A percentile compares a stretch with the other conserved stretches of the same genome.
Conservation (phyloP, 2,113 vertebrate genomes). For the Hypocryptadius cinnamomeus region DNA sequence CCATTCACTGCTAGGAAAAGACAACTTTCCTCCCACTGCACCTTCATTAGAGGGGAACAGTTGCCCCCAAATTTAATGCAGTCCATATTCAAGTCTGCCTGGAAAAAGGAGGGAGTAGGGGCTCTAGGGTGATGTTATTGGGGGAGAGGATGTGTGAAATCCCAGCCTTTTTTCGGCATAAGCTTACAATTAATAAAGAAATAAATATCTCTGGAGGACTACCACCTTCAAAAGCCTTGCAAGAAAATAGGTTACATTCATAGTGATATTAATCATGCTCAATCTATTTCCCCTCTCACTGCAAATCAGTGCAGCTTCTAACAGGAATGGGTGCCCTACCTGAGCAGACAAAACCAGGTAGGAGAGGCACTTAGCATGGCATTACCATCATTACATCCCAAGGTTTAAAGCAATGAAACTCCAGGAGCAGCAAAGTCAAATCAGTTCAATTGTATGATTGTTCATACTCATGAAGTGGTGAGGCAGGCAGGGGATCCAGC, state of each 20-base stretch:
- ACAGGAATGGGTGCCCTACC: conserved; percentile 76
- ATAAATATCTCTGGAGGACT: conserved; percentile 20
- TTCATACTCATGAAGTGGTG: conserved; percentile 72
- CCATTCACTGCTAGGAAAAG: neutral
- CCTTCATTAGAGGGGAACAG: neutral
- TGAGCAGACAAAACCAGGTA: conserved; percentile 66
- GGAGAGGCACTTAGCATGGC: conserved; percentile 72
- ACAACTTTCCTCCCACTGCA: neutral
- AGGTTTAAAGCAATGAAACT: conserved; percentile 80
- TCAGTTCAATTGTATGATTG: conserved; percentile 82
- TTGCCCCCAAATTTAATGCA: neutral
- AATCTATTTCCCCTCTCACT: conserved; percentile 61
- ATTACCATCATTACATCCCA: conserved; percentile 73
- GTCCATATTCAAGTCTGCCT: neutral
- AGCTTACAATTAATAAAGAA: conserved; percentile 53
- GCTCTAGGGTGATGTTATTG: neutral
- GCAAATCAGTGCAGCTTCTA: conserved; percentile 75
- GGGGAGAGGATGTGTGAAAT: neutral
- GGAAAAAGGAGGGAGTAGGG: neutral
- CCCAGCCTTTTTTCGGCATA: neutral
- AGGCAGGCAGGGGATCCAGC: conserved; percentile 71
- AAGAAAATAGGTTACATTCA: conserved; percentile 60
- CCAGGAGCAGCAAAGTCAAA: conserved; percentile 78
- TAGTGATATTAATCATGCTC: conserved; percentile 60
- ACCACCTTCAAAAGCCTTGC: conserved; percentile 36